phyloP scores from a whole-genome alignment of 2,888 invertebrate genomes.

The Ditylenchus weischeri region DNA sequence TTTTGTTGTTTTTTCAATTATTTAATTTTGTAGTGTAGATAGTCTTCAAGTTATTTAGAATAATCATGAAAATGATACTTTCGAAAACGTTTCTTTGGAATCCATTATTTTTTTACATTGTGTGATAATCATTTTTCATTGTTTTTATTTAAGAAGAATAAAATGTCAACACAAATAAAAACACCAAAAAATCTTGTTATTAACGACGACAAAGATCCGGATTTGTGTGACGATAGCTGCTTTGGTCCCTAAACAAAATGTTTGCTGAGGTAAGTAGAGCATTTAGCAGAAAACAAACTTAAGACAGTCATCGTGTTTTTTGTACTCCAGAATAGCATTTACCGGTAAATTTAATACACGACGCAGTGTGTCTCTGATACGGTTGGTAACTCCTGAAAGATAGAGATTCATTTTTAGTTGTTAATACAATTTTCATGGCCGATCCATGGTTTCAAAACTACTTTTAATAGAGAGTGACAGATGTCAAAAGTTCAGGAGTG shows the following conservation, averaged over 20 bases:
- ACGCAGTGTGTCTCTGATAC: slow-evolving; percentile 89
- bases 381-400: slow-evolving; percentile 72
- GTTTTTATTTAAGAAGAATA: neutral
- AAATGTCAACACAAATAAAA: neutral
- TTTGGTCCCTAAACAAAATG: slow-evolving; percentile 61
- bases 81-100: too few species aligned
- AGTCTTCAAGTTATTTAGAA: too few species aligned
- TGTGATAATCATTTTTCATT: too few species aligned
- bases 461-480: too few species aligned
- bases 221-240: slow-evolving; percentile 62
- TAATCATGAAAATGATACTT: too few species aligned
- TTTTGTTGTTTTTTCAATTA: too few species aligned
- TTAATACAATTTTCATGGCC: too few species aligned
- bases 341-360: slow-evolving; percentile 90
- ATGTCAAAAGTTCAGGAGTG: too few species aligned
- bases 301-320: slow-evolving; percentile 69
- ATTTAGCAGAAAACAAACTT: slow-evolving; percentile 65
- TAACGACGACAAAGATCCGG: slow-evolving; percentile 27
- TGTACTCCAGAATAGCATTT: slow-evolving; percentile 87
- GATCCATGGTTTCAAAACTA: too few species aligned
- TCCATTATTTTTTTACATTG: too few species aligned
- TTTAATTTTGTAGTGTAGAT: too few species aligned
- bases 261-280: neutral
- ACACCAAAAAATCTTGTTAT: neutral
- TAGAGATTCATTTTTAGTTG: too few species aligned